Evolutionary conservation across 2,888 invertebrate genomes (phyloP).

Genomic region (Drosophila meridiana): DNA sequence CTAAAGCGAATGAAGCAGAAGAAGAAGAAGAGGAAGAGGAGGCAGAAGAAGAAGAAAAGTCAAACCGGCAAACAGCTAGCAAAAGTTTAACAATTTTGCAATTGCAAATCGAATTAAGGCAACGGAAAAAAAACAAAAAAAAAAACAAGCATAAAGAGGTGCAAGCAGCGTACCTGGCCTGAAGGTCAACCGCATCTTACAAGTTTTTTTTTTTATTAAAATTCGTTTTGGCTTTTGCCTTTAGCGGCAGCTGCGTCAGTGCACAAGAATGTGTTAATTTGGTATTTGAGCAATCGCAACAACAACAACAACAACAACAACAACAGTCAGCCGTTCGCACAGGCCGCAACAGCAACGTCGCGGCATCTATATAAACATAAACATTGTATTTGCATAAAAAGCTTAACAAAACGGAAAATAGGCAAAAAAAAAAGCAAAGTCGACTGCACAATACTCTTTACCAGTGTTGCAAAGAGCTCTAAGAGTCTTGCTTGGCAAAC

Average conservation of each 20-base stretch:
- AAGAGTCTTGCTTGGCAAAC: background rate
- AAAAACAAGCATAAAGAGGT: background rate
- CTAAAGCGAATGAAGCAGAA: background rate
- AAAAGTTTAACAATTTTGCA: slow-evolving; percentile 37
- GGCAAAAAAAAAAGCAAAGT: background rate
- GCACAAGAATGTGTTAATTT: slow-evolving; percentile 73
- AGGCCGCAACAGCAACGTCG: slow-evolving; percentile 14
- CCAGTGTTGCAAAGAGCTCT: background rate
- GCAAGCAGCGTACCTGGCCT: slow-evolving; percentile 27
- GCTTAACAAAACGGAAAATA: background rate
- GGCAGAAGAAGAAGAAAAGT: background rate
- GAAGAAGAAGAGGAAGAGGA: background rate
- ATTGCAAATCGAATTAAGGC: slow-evolving; percentile 63
- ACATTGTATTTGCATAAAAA: slow-evolving; percentile 65
- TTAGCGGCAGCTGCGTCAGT: slow-evolving; percentile 52
- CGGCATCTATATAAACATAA: slow-evolving; percentile 20
- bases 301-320: slow-evolving; percentile 17
- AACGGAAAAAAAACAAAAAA: slow-evolving; percentile 11
- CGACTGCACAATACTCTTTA: slow-evolving; percentile 17
- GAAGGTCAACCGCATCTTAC: slow-evolving; percentile 77
- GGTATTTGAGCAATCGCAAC: slow-evolving; percentile 35
- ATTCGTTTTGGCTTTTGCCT: slow-evolving; percentile 46
- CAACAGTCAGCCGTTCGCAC: background rate
- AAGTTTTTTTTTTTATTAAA: slow-evolving; percentile 62
- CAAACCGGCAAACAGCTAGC: slow-evolving; percentile 25